Percentiles rank a stretch among this genome's conserved stretches.
Evolutionary conservation across 2,113 vertebrate genomes (phyloP).

Genomic region (Melierax canorus): DNA sequence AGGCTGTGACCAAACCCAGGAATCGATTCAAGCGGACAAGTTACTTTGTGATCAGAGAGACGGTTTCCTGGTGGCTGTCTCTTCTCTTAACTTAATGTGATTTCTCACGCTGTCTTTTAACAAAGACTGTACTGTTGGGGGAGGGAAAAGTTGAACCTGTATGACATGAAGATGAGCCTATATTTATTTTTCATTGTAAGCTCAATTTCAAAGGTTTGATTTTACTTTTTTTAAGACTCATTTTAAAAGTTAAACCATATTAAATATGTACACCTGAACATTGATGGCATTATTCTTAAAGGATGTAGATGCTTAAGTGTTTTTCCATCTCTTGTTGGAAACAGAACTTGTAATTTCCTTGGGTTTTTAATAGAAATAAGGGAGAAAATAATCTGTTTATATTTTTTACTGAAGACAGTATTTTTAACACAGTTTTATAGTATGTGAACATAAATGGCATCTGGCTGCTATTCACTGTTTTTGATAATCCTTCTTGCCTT

Average conservation of each 20-base stretch:
- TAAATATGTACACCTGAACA: neutral
- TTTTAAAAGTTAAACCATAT: conserved; percentile 26
- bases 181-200: conserved; percentile 55
- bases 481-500: conserved; percentile 3
- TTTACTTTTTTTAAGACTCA: conserved; percentile 12
- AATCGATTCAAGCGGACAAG: neutral
- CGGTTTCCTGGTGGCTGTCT: neutral
- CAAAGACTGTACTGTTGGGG: neutral
- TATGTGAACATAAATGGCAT: neutral
- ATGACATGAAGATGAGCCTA: neutral
- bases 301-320: neutral
- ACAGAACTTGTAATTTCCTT: neutral
- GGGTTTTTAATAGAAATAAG: conserved; percentile 16
- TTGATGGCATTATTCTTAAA: neutral
- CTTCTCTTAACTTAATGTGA: neutral
- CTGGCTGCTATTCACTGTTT: neutral
- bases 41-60: neutral
- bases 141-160: neutral
- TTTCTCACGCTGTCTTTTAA: neutral
- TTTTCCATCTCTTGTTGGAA: neutral
- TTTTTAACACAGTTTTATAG: conserved; percentile 50
- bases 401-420: conserved; percentile 47
- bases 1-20: neutral
- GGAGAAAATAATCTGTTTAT: conserved; percentile 9
- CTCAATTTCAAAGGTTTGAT: neutral